phyloP scores from a whole-genome alignment of 2,113 vertebrate genomes.

The Onychostoma macrolepis region DNA sequence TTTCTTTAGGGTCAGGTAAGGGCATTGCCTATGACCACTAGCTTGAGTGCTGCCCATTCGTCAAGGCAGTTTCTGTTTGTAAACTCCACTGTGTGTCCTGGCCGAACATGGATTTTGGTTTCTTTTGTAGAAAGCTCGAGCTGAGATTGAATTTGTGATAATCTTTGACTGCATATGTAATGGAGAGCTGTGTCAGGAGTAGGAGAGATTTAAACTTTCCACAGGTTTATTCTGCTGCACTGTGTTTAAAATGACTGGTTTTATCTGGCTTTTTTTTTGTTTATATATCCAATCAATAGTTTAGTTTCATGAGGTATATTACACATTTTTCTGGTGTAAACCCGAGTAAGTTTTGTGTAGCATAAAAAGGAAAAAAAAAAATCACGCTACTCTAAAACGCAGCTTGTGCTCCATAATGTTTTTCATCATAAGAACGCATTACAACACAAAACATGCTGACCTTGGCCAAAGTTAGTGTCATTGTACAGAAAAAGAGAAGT shows the following conservation, averaged over 20 bases:
- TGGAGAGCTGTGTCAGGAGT: neutral
- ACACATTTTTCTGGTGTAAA: neutral
- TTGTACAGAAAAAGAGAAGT: neutral
- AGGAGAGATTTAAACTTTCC: neutral
- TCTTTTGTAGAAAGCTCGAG: neutral
- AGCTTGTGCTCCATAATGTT: neutral
- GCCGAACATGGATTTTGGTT: neutral
- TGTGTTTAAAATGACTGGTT: neutral
- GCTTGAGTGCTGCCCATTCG: neutral
- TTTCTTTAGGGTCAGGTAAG: slow-evolving; percentile 7
- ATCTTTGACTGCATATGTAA: slow-evolving; percentile 7
- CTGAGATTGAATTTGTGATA: neutral
- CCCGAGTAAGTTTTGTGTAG: neutral
- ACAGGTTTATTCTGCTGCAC: neutral
- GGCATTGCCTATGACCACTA: neutral
- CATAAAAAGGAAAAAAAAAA: neutral
- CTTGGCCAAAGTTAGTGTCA: neutral
- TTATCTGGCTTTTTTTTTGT: neutral
- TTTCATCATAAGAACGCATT: neutral
- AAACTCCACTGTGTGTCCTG: neutral
- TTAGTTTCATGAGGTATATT: neutral
- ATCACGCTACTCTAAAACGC: neutral
- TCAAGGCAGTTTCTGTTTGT: slow-evolving; percentile 1
- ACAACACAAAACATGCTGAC: neutral
- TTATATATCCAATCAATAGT: neutral